A percentile compares a stretch with the other conserved stretches of the same genome.
These are phyloP conservation scores for Ceyx melanurus DNA, from an alignment of 2,113 vertebrate species.

Conservation along the genomic window DNA sequence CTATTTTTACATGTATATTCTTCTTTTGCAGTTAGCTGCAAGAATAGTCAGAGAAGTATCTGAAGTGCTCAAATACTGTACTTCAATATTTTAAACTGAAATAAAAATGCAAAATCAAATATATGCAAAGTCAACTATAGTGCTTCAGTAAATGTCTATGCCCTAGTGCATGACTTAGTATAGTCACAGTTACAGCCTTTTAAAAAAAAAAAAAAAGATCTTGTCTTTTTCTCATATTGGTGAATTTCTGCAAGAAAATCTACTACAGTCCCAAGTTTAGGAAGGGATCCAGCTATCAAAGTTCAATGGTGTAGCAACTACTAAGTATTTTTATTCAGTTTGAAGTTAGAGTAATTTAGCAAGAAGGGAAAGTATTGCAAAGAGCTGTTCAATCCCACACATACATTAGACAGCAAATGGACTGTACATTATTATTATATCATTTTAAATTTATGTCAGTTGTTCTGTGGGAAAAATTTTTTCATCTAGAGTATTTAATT, in stretches of 20 bases:
- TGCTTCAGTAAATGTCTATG: background rate
- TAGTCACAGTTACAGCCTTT: background rate
- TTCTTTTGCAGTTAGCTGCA: background rate
- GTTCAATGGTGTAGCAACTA: slow-evolving; percentile 13
- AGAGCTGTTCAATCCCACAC: slow-evolving; percentile 56
- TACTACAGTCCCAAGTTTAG: background rate
- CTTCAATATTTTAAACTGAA: slow-evolving; percentile 9
- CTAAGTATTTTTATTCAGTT: slow-evolving; percentile 44
- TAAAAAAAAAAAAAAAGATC: background rate
- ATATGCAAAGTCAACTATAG: background rate
- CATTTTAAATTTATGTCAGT: slow-evolving; percentile 49
- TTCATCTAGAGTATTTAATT: slow-evolving; percentile 34
- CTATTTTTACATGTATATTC: background rate
- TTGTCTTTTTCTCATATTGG: background rate
- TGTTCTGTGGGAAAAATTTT: slow-evolving; percentile 26
- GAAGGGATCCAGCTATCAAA: slow-evolving; percentile 17
- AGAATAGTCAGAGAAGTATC: slow-evolving; percentile 14
- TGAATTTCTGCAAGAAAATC: background rate
- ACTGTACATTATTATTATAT: slow-evolving; percentile 58
- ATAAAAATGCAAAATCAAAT: slow-evolving; percentile 7
- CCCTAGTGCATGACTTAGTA: background rate
- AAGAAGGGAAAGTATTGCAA: slow-evolving; percentile 26
- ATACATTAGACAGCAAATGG: slow-evolving; percentile 64
- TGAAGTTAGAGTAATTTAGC: slow-evolving; percentile 55
- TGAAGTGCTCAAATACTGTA: background rate